Base-by-base conservation (phyloP, 2,797 vertebrate genomes). In the Lepidocolaptes lacrymiger region DNA sequence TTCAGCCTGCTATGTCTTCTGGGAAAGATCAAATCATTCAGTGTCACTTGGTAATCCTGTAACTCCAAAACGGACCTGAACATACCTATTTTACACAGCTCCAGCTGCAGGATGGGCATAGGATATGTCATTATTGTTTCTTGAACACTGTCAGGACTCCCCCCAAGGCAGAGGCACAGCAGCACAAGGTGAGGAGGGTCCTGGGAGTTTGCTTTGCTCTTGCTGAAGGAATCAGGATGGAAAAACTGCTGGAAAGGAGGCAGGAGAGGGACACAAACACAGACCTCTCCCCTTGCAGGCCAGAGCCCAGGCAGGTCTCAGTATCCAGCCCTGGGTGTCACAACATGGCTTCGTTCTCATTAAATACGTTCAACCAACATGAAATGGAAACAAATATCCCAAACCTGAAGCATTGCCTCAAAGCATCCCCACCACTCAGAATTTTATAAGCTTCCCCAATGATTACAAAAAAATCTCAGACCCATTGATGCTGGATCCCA, bases 201-300 rank as follows among this genome's bases (percentile, higher is more conserved):
- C 19, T 24, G 30, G 62, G 39, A 67, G 23, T 46, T 79, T 75
- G 32, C 20, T 71, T 68, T 51, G 39, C 59, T 76, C 39, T 71
- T 22, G 39, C 48, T 7, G 27, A 68, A 55, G 15, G 30, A 67
- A 24, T 10, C 27, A 30, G 41, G 17, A 2, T 8, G 18, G 67
- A 67, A 80, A 73, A 74, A 22, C 17, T 14, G 27, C 69, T 55
- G 27, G 46, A 46, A 71, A 77, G 1, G 2, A 71, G 69, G 30
- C 4, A 3, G 55, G 24, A 74, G 16, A 63, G 9, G 17, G 12
- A 34, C 56, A 68, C 0, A 0, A 3, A 7, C 2, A 2, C 21
- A 72, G 59, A 28, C 9, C 14, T 49, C 26, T 39, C 39, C 14
- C 1, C 3, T 43, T 15, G 27, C 63, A 62, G 39, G 48, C 27